phyloP scores from a whole-genome alignment of 1,140 invertebrate genomes.

The Catajapyx aquilonaris region DNA sequence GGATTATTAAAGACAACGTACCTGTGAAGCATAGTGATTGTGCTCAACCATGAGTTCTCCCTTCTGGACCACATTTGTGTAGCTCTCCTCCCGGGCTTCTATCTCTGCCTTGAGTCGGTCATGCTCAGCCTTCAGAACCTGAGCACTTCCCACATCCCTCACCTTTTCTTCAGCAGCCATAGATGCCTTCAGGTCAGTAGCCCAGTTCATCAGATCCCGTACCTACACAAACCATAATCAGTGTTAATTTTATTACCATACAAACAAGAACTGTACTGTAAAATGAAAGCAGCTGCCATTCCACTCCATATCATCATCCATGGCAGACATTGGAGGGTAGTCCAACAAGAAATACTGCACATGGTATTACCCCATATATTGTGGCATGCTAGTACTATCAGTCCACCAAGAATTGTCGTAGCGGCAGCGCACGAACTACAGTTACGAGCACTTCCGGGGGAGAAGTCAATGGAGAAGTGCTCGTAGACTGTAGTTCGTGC shows the following conservation, averaged over 20 bases:
- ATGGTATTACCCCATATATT: too few species aligned
- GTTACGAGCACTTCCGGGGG: too few species aligned
- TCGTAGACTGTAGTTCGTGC: too few species aligned
- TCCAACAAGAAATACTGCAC: too few species aligned
- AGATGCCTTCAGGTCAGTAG: slow-evolving; percentile 48
- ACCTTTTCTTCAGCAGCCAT: slow-evolving; percentile 66
- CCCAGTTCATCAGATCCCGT: slow-evolving; percentile 76
- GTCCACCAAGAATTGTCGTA: too few species aligned
- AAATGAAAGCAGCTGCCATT: too few species aligned
- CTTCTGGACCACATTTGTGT: slow-evolving; percentile 50
- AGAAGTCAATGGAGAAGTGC: too few species aligned
- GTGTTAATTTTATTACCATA: slow-evolving; percentile 5
- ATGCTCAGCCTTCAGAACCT: slow-evolving; percentile 70
- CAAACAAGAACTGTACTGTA: too few species aligned
- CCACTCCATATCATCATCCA: too few species aligned
- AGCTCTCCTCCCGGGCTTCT: slow-evolving; percentile 75
- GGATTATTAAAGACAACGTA: slow-evolving; percentile 19
- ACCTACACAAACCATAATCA: slow-evolving; percentile 43
- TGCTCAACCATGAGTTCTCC: slow-evolving; percentile 67
- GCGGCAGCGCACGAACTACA: too few species aligned
- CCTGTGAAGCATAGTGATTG: slow-evolving; percentile 54
- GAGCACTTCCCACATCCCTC: slow-evolving; percentile 64
- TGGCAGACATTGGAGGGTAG: too few species aligned
- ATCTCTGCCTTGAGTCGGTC: slow-evolving; percentile 84
- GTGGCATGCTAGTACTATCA: too few species aligned